Conservation (phyloP, 2,797 vertebrate genomes). For the Enteromius trimaculatus region DNA sequence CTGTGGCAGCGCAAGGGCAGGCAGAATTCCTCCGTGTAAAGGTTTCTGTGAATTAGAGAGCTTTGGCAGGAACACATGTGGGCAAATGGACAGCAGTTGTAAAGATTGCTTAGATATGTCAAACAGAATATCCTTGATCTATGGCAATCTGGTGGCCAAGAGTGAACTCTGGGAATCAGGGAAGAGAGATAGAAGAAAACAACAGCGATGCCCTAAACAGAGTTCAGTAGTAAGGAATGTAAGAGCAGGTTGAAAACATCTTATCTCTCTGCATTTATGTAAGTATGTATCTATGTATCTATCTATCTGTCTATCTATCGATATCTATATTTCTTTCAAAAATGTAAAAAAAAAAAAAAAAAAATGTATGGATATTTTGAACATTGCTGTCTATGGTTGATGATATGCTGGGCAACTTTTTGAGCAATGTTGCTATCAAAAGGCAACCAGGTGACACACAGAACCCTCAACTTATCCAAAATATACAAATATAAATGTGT, state of each 20-base stretch:
- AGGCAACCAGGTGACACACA: too few species aligned
- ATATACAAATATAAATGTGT: too few species aligned
- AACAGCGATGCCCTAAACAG: slow-evolving; percentile 17
- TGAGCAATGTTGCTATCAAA: too few species aligned
- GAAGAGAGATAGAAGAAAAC: slow-evolving; percentile 41
- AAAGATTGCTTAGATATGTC: slow-evolving; percentile 79
- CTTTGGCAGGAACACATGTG: slow-evolving; percentile 76
- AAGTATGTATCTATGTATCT: neutral
- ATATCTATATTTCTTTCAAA: neutral
- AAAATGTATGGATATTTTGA: neutral
- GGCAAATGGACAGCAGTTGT: slow-evolving; percentile 79
- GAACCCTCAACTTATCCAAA: too few species aligned
- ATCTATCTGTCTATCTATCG: neutral
- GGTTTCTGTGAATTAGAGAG: slow-evolving; percentile 74
- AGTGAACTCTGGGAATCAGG: slow-evolving; percentile 57
- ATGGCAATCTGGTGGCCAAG: slow-evolving; percentile 74
- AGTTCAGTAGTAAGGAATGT: slow-evolving; percentile 62
- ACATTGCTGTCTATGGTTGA: neutral
- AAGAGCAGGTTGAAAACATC: slow-evolving; percentile 20
- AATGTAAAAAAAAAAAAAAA: neutral
- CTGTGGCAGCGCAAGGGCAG: slow-evolving; percentile 69
- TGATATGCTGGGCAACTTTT: too few species aligned
- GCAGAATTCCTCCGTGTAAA: slow-evolving; percentile 75
- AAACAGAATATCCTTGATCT: slow-evolving; percentile 79
- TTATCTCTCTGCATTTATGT: neutral